phyloP scores from a whole-genome alignment of 2,113 vertebrate genomes.

The Osmerus mordax region DNA sequence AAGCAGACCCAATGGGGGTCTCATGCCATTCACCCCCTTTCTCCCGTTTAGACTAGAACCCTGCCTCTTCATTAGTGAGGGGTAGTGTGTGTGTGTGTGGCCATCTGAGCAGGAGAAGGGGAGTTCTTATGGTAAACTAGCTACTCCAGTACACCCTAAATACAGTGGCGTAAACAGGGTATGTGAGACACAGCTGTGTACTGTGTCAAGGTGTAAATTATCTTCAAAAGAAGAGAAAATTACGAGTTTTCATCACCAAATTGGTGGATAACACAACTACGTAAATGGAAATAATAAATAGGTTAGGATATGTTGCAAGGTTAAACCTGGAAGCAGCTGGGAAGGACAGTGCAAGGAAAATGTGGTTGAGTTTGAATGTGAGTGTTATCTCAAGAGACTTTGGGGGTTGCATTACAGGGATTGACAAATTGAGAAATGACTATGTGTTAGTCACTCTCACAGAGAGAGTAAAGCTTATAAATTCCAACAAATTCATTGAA shows the following conservation, averaged over 20 bases:
- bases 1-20: conserved; percentile 45
- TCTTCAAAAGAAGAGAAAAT: too few species aligned
- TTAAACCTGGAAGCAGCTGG: neutral
- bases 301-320: neutral
- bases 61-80: conserved; percentile 44
- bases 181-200: neutral
- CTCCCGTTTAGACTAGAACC: conserved; percentile 37
- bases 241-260: too few species aligned
- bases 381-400: conserved; percentile 16
- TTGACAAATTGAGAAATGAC: conserved; percentile 21
- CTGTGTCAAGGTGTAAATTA: neutral
- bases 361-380: conserved; percentile 17
- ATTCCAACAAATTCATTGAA: conserved; percentile 16
- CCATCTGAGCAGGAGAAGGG: conserved; percentile 12
- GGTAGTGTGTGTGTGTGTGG: conserved; percentile 13
- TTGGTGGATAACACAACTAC: too few species aligned
- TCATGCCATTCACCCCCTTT: conserved; percentile 37
- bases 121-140: conserved; percentile 36
- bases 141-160: conserved; percentile 39
- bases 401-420: conserved; percentile 7
- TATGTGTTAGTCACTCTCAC: conserved; percentile 5
- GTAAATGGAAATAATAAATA: neutral
- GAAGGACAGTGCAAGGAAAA: neutral
- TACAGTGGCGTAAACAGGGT: neutral
- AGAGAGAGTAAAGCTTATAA: conserved; percentile 20